Conservation (phyloP, 1,140 invertebrate species). For the Lethocerus indicus region DNA sequence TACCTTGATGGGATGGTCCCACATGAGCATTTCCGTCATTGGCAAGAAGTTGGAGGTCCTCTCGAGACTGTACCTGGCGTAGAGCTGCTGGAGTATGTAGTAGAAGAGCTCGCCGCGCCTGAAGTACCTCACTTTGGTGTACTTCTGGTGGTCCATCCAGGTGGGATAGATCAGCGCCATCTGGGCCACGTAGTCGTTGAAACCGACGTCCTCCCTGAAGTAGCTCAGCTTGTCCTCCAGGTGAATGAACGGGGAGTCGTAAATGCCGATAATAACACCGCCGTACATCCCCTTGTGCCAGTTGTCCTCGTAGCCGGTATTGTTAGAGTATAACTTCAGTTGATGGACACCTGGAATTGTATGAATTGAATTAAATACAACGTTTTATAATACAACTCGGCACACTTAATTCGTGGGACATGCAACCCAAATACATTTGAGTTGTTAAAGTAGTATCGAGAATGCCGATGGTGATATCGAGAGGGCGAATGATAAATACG, state of each 20-base stretch:
- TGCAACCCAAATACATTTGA: too few relatives aligned
- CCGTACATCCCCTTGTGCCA: slow-evolving; percentile 22
- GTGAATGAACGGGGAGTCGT: too few relatives aligned
- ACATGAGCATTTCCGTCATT: slow-evolving; percentile 36
- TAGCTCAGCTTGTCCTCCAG: slow-evolving; percentile 45
- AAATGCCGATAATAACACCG: slow-evolving; percentile 24
- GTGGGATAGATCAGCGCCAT: slow-evolving; percentile 40
- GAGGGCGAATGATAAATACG: too few relatives aligned
- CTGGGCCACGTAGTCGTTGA: slow-evolving; percentile 53
- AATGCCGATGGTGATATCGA: too few relatives aligned
- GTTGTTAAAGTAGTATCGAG: too few relatives aligned
- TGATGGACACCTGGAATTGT: not conserved
- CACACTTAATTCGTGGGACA: too few relatives aligned
- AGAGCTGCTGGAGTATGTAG: slow-evolving; percentile 37
- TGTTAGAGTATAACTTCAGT: slow-evolving; percentile 19
- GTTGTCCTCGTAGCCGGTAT: slow-evolving; percentile 19
- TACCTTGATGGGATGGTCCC: slow-evolving; percentile 28
- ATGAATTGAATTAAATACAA: too few relatives aligned
- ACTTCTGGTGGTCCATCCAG: slow-evolving; percentile 36
- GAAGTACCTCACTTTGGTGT: slow-evolving; percentile 27
- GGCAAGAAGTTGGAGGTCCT: slow-evolving; percentile 41
- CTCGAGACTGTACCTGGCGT: slow-evolving; percentile 48
- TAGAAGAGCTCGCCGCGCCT: slow-evolving; percentile 44
- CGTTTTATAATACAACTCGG: too few relatives aligned
- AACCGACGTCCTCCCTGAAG: slow-evolving; percentile 51